Evolutionary conservation across 2,888 invertebrate species (phyloP).

Genomic region (Pachydiplax longipennis): DNA sequence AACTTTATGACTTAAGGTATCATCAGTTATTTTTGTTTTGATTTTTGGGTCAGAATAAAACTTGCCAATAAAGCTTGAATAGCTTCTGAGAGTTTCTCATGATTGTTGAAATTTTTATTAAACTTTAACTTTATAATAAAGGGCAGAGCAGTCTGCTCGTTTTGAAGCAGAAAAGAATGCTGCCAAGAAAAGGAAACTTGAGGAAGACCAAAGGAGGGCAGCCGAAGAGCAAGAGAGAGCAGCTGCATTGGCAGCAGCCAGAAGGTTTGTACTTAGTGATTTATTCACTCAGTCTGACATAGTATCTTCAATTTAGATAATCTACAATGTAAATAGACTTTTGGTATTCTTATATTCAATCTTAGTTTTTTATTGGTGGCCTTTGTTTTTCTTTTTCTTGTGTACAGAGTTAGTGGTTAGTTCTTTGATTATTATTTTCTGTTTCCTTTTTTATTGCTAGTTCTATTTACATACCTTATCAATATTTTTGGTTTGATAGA

Average conservation of each 20-base stretch:
- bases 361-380: no score
- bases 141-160: conserved; percentile 25
- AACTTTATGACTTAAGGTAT: no score
- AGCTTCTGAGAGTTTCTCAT: neutral
- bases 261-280: conserved; percentile 53
- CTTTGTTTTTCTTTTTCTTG: no score
- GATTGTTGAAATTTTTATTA: neutral
- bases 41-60: no score
- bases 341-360: no score
- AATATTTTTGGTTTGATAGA: no score
- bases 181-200: conserved; percentile 27
- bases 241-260: conserved; percentile 54
- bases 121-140: neutral
- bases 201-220: conserved; percentile 17
- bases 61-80: no score
- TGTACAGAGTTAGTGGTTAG: no score
- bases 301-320: neutral
- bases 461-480: no score
- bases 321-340: neutral
- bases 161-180: conserved; percentile 34
- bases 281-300: neutral
- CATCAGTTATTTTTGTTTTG: no score
- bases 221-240: conserved; percentile 34
- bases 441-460: no score
- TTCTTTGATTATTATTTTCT: no score